Evolutionary conservation across 2,113 vertebrate genomes (phyloP).

Genomic region (Microtus pennsylvanicus): DNA sequence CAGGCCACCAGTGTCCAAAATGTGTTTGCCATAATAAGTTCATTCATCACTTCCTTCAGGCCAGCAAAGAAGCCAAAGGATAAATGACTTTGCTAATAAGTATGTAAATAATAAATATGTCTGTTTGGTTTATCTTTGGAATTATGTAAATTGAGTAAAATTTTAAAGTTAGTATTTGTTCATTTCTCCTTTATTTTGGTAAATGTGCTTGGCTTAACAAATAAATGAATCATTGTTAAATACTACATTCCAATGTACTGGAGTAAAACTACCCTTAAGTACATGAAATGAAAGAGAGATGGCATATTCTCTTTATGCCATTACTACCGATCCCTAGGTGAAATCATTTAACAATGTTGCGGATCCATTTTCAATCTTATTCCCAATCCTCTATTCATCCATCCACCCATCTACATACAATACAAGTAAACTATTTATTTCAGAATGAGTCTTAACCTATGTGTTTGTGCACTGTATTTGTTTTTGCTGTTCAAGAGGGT

Average conservation of each 20-base stretch:
- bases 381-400: neutral
- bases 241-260: neutral
- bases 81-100: slow-evolving; percentile 76
- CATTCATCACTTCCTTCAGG: slow-evolving; percentile 70
- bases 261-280: neutral
- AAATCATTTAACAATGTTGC: neutral
- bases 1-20: slow-evolving; percentile 43
- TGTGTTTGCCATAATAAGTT: slow-evolving; percentile 71
- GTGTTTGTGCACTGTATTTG: neutral
- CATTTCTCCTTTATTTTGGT: neutral
- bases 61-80: slow-evolving; percentile 74
- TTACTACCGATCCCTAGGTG: neutral
- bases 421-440: neutral
- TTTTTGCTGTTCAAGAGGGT: neutral
- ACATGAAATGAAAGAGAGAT: neutral
- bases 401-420: neutral
- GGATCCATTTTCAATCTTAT: neutral
- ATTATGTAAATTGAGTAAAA: slow-evolving; percentile 16
- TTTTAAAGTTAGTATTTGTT: slow-evolving; percentile 31
- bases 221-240: slow-evolving; percentile 21
- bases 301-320: neutral
- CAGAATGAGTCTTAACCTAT: neutral
- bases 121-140: slow-evolving; percentile 39
- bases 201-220: neutral
- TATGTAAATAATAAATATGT: slow-evolving; percentile 51